Evolutionary conservation across 1,140 invertebrate species (phyloP), one percentile per base, ranked within the genome.

Genomic region (Eumaeus atala): DNA sequence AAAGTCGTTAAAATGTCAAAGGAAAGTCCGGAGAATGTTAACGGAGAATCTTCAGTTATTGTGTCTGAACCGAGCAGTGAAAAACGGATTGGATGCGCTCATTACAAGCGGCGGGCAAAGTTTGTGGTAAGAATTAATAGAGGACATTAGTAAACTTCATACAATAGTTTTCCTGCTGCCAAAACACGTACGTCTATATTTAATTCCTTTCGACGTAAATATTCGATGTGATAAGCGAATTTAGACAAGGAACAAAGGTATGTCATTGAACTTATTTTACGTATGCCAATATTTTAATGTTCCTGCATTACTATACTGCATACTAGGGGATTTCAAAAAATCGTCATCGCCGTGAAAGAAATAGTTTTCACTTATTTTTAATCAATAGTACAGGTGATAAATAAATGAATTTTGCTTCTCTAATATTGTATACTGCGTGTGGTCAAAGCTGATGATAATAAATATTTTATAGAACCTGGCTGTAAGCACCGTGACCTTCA

Each of bases 91-190:
- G 93, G 93, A 38, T 95, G 93, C 80, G 90, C 91, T 51, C 93
- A 95, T 84, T 95, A 95, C 63, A 93, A 94, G 72, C 90, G 93
- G 69, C 91, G 92, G 71, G 93, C 93, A 4, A 94, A 94, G 87
- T 94, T 94, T 87, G 93, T 95, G 83, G 93, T 94, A 87, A 91
- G 91, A 89, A 63, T 44, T 33, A n/a, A 34, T 3, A 44, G 14
- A 21, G 16, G 37, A 18, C 18, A 17, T 36, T 54, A 42, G 9
- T 36, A 12, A 21, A 11, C 48, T 59, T 35, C 18, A 47, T 47
- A 14, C 10, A 44, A n/a, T 16, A 21, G 18, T 54, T 57, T 51
- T 51, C 58, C 47, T 55, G 58, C 59, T 71, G 70, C 59, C 70
- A 74, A 53, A 70, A 49, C 42, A 37, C 10, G 38, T 34, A 48